Evolutionary conservation across 2,797 vertebrate species (phyloP).

Genomic region (Scolopax rusticola): DNA sequence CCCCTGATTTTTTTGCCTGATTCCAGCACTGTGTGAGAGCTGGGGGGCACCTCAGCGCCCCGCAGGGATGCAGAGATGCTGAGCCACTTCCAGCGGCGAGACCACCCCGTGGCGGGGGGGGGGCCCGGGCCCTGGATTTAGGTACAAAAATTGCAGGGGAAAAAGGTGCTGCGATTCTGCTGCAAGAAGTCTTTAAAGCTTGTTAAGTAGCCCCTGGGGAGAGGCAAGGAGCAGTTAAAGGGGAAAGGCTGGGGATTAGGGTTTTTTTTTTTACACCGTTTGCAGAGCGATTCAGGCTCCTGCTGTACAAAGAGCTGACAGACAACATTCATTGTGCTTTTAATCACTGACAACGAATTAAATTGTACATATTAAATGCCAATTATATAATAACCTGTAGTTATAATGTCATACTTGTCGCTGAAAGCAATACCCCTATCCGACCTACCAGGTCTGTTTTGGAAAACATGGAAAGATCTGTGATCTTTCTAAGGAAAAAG

Average conservation of each 20-base stretch:
- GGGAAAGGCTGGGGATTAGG: background rate
- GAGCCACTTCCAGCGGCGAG: background rate
- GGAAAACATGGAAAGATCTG: conserved; percentile 55
- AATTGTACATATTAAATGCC: conserved; percentile 74
- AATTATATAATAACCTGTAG: conserved; percentile 73
- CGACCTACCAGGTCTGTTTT: conserved; percentile 15
- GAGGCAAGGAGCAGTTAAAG: background rate
- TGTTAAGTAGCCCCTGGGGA: background rate
- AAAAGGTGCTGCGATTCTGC: background rate
- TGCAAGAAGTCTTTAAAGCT: background rate
- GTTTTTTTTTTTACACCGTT: conserved; percentile 59
- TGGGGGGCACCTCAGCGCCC: background rate
- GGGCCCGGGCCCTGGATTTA: background rate
- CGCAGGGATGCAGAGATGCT: background rate
- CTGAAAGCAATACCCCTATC: conserved; percentile 52
- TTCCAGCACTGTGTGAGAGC: background rate
- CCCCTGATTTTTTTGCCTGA: accelerated
- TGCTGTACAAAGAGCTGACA: conserved; percentile 67
- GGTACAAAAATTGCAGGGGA: background rate
- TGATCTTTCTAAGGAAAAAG: background rate
- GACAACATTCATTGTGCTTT: conserved; percentile 66
- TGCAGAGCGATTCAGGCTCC: conserved; percentile 61
- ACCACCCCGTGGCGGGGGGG: accelerated
- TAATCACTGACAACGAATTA: conserved; percentile 75
- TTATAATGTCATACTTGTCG: conserved; percentile 50